Conservation (phyloP, 2,113 vertebrate genomes). For the Andinoacara biseriatus region DNA sequence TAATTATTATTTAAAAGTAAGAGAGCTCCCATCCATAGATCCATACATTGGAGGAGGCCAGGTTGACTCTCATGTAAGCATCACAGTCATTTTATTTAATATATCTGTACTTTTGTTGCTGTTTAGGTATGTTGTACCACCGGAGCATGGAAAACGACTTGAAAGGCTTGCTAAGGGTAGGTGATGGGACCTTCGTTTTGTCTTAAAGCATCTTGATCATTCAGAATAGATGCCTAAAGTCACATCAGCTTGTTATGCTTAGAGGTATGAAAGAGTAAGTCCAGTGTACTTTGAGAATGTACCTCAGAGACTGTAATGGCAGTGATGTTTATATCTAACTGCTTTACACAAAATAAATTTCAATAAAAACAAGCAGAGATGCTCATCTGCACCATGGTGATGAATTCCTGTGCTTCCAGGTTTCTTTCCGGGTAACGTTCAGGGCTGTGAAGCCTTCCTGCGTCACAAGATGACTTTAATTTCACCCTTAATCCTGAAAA, state of each 20-base stretch:
- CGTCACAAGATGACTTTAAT: constrained; percentile 99
- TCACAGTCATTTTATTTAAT: background rate
- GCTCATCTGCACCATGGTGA: background rate
- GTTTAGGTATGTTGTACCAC: constrained; percentile 92
- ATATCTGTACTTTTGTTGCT: background rate
- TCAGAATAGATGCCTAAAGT: background rate
- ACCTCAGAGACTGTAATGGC: rapidly evolving
- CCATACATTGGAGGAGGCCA: background rate
- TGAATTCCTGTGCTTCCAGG: constrained; percentile 74
- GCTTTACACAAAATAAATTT: background rate
- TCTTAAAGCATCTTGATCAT: background rate
- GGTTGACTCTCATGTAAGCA: background rate
- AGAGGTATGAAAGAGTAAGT: background rate
- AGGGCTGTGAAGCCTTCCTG: constrained; percentile 96
- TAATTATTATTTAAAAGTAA: background rate
- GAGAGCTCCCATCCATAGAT: background rate
- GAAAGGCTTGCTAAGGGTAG: constrained; percentile 96
- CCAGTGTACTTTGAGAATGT: background rate
- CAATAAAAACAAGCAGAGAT: rapidly evolving
- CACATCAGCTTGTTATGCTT: background rate
- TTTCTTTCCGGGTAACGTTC: constrained; percentile 98
- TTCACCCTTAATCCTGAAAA: constrained; percentile 95
- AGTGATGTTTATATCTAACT: background rate
- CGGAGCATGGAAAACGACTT: constrained; percentile 93
- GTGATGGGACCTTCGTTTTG: background rate